Evolutionary conservation across 2,797 vertebrate species (phyloP), one percentile per base, ranked within the genome.

Genomic region (Ciconia nigra): DNA sequence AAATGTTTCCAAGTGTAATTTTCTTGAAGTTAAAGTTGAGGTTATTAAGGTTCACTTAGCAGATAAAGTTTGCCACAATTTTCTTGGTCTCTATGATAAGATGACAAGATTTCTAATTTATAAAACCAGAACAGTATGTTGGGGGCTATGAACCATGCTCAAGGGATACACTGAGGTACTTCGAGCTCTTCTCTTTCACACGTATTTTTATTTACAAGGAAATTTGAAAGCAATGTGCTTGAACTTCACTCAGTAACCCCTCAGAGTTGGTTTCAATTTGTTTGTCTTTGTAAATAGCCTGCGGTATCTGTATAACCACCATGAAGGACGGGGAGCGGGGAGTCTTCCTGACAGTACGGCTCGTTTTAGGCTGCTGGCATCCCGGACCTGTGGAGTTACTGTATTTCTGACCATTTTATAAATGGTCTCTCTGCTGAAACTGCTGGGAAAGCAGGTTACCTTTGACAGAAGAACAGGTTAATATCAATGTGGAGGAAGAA

Each of bases 11-110:
- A 37, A 96, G 93, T 82, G 97, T 98, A 98, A 98, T 98, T 98
- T 98, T 96, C 97, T 98, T 98, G 97, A 98, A 98, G 98, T 98
- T 98, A 98, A 98, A 98, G 97, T 97, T 95, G 96, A 73, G 97
- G 97, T 98, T 98, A 97, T 97, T 98, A 97, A 95, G 97, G 98
- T 98, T 98, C 98, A 98, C 96, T 97, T 97, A 91, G 82, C 96
- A 97, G 97, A 97, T 97, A 98, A 98, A 98, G 97, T 98, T 98
- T 98, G 97, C 96, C 92, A 96, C 95, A 83, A 94, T 98, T 98
- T 98, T 89, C 91, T 94, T 95, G 95, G 91, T 97, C 93, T 94
- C 97, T 93, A 24, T 95, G 97, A 97, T 97, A 94, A 98, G 97
- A 98, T 97, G 97, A 98, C 95, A 98, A 95, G 97, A 97, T 97